phyloP scores from a whole-genome alignment of 2,113 vertebrate species.

The Irena cyanogastra region DNA sequence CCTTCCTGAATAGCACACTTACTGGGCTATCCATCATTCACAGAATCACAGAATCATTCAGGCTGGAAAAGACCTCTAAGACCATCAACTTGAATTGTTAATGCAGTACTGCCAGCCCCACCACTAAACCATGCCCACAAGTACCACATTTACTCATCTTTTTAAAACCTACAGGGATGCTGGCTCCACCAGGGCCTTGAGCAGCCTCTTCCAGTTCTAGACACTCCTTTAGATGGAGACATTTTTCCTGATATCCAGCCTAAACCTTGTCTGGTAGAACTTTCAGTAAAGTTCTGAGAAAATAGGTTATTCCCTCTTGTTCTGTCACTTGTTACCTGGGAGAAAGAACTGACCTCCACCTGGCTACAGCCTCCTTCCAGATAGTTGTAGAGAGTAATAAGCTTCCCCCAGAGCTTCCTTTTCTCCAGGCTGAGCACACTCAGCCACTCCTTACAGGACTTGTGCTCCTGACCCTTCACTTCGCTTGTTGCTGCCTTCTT shows the following conservation, averaged over 20 bases:
- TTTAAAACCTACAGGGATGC: not conserved
- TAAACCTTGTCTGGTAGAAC: not conserved
- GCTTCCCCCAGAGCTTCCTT: not conserved
- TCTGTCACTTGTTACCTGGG: not conserved
- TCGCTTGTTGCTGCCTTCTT: not conserved
- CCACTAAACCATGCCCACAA: not conserved
- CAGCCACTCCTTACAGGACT: not conserved
- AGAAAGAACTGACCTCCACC: not conserved
- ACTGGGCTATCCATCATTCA: not conserved
- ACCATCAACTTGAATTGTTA: rapidly evolving
- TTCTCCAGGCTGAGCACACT: not conserved
- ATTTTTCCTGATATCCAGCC: not conserved
- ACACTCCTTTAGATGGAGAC: not conserved
- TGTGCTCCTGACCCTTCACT: not conserved
- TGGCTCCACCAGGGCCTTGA: not conserved
- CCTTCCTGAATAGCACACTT: not conserved
- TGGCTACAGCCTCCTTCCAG: not conserved
- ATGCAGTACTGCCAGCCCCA: not conserved
- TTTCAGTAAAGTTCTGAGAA: no score
- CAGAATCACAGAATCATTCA: not conserved
- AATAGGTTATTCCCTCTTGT: not conserved
- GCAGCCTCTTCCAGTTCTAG: not conserved
- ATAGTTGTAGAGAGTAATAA: no score
- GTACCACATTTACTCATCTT: not conserved
- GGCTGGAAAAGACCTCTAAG: not conserved